Evolutionary conservation across 2,113 vertebrate species (phyloP).

Genomic region (Rhinopomastus cyanomelas): DNA sequence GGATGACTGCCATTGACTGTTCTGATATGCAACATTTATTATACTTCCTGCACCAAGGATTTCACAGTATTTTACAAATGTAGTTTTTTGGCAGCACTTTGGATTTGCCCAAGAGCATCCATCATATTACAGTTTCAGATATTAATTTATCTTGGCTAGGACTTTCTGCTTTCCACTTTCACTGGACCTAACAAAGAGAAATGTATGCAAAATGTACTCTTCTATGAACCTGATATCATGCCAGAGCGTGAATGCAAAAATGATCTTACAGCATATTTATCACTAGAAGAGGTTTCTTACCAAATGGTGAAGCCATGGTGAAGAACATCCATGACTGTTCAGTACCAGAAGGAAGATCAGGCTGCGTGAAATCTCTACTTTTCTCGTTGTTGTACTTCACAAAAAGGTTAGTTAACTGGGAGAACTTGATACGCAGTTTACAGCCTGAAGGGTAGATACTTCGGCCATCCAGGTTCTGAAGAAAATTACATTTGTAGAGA

Average conservation of each 20-base stretch:
- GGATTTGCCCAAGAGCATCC: background rate
- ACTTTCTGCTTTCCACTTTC: background rate
- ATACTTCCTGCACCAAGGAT: background rate
- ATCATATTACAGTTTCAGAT: background rate
- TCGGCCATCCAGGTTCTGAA: slow-evolving; percentile 82
- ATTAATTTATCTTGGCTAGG: background rate
- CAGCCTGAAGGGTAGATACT: slow-evolving; percentile 83
- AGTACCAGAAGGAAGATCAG: slow-evolving; percentile 81
- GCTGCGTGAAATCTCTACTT: slow-evolving; percentile 87
- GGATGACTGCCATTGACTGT: background rate
- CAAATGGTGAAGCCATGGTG: slow-evolving; percentile 71
- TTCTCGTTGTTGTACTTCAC: slow-evolving; percentile 89
- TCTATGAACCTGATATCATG: background rate
- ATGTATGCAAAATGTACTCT: accelerated
- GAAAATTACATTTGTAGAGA: slow-evolving; percentile 5
- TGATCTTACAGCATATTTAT: background rate
- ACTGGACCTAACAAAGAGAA: background rate
- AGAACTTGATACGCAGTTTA: slow-evolving; percentile 83
- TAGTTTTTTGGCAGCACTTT: background rate
- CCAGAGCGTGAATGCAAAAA: background rate
- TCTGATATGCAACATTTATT: background rate
- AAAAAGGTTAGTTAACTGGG: slow-evolving; percentile 81
- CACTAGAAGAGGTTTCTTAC: slow-evolving; percentile 64
- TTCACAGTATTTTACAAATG: background rate
- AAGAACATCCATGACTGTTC: slow-evolving; percentile 68